Evolutionary conservation across 1,140 invertebrate species (phyloP), one percentile per base, ranked within the genome.

Genomic region (Brachionus manjavacas): DNA sequence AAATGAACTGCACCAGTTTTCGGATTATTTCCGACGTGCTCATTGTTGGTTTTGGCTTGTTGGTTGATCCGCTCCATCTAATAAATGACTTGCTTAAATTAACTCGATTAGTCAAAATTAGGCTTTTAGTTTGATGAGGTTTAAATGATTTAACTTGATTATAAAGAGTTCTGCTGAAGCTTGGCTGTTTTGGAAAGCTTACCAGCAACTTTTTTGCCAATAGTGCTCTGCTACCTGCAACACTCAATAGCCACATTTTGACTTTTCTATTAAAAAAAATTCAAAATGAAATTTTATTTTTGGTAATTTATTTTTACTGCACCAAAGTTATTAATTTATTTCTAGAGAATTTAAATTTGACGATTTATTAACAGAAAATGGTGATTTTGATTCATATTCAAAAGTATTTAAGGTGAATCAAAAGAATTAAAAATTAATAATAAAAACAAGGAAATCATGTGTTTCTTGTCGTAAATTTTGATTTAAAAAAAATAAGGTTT

Each of bases 1-100:
- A 99, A 84, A 99, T 94, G 91, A 98, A 96, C 55, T 92, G 91
- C 86, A 96, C 88, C 94, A 99, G 14, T 25, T 76, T 76, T 76
- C 96, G 16, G 8, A 76, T 49, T 46, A 76, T 76, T 25, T 76
- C 72, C 25, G 16, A 25, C 6, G 20, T 49, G 12, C 41, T 49
- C 72, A 76, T 76, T 76, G 41, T 76, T 28, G 16, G 39, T 4
- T 46, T 76, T 49, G 72, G 23, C 3, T 23, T 49, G 8, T 11
- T 3, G 46, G 28, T 12, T 9, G 52, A 35, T 64, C 39, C 52
- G 23, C 16, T 52, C 79, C 79, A 81, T 81, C 79, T 81, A 12
- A 20, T 9, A 68, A 39, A 41, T 60, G 23, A 8, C 31, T 64
- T 81, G 52, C 16, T 60, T 64, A 60, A 78, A 43, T 78, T 55